Conservation (phyloP, 1,140 invertebrate species). For the Hydropsyche tenuis region DNA sequence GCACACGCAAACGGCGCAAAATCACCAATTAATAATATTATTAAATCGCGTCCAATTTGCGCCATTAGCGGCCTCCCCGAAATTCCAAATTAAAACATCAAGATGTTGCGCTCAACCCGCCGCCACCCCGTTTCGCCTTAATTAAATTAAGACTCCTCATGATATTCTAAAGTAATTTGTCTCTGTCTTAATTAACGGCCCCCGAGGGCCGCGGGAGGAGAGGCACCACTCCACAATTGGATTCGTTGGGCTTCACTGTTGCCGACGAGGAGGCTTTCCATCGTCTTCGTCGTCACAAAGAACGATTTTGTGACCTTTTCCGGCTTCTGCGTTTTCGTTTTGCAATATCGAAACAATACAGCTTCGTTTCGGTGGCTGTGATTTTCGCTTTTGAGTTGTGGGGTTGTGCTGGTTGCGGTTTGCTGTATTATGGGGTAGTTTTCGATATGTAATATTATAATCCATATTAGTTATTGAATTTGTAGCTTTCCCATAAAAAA, state of each 20-base stretch:
- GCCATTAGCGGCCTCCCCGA: slow-evolving; percentile 12
- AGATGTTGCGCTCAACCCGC: slow-evolving; percentile 26
- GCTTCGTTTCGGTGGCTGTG: too few relatives aligned
- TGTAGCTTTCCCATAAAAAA: too few relatives aligned
- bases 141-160: slow-evolving; percentile 40
- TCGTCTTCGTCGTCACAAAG: not conserved
- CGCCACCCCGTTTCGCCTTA: not conserved
- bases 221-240: too few relatives aligned
- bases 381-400: too few relatives aligned
- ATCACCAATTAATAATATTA: not conserved
- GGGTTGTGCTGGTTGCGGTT: too few relatives aligned
- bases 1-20: not conserved
- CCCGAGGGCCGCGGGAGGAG: too few relatives aligned
- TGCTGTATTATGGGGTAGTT: too few relatives aligned
- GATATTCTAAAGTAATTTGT: slow-evolving; percentile 43
- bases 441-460: too few relatives aligned
- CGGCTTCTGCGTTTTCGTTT: too few relatives aligned
- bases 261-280: not conserved
- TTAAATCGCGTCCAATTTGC: slow-evolving; percentile 8
- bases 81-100: slow-evolving; percentile 25
- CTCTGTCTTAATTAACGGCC: slow-evolving; percentile 39
- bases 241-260: slow-evolving; percentile 30
- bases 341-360: too few relatives aligned
- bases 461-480: too few relatives aligned
- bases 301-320: not conserved